Evolutionary conservation across 1,140 invertebrate species (phyloP).

Genomic region (Sycophila sp.): DNA sequence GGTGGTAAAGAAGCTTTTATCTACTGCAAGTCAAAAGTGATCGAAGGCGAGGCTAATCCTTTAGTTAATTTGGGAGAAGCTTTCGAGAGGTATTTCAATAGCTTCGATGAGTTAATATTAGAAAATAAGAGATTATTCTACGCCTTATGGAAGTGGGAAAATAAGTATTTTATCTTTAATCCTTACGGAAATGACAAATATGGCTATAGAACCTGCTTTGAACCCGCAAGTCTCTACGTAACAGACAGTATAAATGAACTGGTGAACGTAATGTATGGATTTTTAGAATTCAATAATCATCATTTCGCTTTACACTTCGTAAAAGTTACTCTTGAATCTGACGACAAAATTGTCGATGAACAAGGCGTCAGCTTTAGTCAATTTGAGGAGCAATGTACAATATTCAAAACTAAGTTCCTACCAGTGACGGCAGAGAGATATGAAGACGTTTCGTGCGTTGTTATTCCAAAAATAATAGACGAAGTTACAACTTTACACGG

Average conservation of each 20-base stretch:
- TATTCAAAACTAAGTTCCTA: constrained; percentile 52
- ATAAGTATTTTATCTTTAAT: constrained; percentile 56
- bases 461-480: constrained; percentile 18
- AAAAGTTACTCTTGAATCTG: constrained; percentile 41
- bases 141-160: constrained; percentile 49
- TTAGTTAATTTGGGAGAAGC: constrained; percentile 56
- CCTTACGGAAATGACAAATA: constrained; percentile 55
- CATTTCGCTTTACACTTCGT: constrained; percentile 52
- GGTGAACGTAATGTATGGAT: constrained; percentile 46
- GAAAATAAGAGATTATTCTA: constrained; percentile 57
- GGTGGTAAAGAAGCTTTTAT: constrained; percentile 42
- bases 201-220: constrained; percentile 47
- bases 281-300: constrained; percentile 53
- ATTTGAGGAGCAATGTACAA: constrained; percentile 13
- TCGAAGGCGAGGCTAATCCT: constrained; percentile 47
- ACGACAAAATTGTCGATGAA: constrained; percentile 16
- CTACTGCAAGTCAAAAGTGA: constrained; percentile 41
- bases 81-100: constrained; percentile 52
- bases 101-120: constrained; percentile 49
- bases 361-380: not conserved
- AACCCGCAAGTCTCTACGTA: constrained; percentile 48
- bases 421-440: constrained; percentile 47
- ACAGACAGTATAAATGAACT: constrained; percentile 51
- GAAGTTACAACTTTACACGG: not conserved
- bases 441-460: no score